Evolutionary conservation across 2,113 vertebrate genomes (phyloP).

Genomic region (Otus sunia): DNA sequence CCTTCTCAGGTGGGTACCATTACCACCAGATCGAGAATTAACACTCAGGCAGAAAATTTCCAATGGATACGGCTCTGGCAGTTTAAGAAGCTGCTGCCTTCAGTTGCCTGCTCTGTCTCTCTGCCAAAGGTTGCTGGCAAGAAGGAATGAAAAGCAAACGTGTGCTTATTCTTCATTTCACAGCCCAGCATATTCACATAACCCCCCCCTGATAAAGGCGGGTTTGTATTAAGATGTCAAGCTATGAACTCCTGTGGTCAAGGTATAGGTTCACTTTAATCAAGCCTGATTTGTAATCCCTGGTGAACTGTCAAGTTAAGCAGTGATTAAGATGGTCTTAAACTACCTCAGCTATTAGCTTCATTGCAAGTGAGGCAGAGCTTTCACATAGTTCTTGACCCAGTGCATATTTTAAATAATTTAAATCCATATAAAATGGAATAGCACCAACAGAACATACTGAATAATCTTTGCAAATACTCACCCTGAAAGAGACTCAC

Average conservation of each 20-base stretch:
- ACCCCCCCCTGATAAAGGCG: no score
- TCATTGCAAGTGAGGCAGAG: not conserved
- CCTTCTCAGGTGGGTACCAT: not conserved
- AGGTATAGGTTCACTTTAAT: slow-evolving; percentile 28
- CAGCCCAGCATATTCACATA: no score
- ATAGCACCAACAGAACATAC: not conserved
- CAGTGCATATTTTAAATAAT: slow-evolving; percentile 18
- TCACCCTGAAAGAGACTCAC: not conserved
- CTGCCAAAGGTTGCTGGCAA: not conserved
- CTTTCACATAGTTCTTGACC: slow-evolving; percentile 14
- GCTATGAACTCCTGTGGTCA: not conserved
- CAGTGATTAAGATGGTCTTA: slow-evolving; percentile 32
- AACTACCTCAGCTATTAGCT: slow-evolving; percentile 20
- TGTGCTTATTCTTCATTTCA: no score
- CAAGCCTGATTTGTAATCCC: slow-evolving; percentile 32
- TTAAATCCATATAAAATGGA: slow-evolving; percentile 10
- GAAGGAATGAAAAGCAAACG: no score
- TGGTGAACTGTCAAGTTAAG: not conserved
- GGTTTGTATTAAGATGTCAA: slow-evolving; percentile 27
- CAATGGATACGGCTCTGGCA: not conserved
- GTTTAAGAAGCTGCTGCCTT: not conserved
- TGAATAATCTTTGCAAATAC: not conserved
- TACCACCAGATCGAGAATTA: not conserved
- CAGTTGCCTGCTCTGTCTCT: not conserved
- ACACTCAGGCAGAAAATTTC: not conserved